Conservation (phyloP, 1,140 invertebrate genomes). For the Procambarus clarkii region DNA sequence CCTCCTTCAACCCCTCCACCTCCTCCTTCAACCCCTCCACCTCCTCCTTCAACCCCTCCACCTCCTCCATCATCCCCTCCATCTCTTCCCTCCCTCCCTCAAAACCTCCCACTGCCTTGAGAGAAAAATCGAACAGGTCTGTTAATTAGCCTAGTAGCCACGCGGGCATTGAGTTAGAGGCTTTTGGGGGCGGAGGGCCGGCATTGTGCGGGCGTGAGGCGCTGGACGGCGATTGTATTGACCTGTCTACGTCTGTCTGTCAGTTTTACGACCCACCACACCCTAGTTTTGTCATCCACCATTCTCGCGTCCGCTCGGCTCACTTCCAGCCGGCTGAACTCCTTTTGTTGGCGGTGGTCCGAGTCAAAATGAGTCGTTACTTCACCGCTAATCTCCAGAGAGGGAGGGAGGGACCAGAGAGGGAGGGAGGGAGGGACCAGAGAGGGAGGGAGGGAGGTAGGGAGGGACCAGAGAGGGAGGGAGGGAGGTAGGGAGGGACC, state of each 20-base stretch:
- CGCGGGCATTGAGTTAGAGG: constrained; percentile 12
- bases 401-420: not conserved
- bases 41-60: no score
- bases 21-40: no score
- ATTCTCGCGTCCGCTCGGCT: constrained; percentile 59
- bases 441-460: not conserved
- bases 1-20: no score
- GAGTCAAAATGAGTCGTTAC: constrained; percentile 63
- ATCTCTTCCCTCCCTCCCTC: not conserved
- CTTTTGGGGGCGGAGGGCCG: constrained; percentile 41
- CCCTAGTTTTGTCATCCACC: constrained; percentile 67
- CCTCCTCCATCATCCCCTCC: no score
- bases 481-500: not conserved
- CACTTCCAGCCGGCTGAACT: constrained; percentile 52
- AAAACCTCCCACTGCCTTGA: not conserved
- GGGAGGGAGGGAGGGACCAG: not conserved
- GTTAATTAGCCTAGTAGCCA: constrained; percentile 66
- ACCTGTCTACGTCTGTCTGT: constrained; percentile 69
- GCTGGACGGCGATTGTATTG: constrained; percentile 55
- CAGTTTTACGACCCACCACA: constrained; percentile 68
- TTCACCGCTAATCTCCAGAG: constrained; percentile 13
- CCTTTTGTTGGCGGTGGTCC: constrained; percentile 52
- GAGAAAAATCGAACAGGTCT: constrained; percentile 29
- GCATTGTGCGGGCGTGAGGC: constrained; percentile 64
- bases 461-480: not conserved